Base-by-base conservation (phyloP, 1,140 invertebrate species). In the Leptinotarsa undecemlineata region DNA sequence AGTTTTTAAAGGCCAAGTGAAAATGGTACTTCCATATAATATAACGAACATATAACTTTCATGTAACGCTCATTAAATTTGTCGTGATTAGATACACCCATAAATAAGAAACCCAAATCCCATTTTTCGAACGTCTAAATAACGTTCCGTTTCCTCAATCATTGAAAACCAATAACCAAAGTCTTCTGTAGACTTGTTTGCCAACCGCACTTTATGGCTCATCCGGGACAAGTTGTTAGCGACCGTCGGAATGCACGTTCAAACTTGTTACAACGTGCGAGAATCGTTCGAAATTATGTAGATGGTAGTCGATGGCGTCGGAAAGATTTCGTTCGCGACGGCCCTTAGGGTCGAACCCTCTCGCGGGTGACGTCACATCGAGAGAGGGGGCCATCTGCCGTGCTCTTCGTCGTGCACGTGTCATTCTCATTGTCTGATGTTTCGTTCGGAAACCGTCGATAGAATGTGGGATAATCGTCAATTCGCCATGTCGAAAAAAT, bases 371-470 rank as follows among this genome's bases (percentile, higher is more conserved):
- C 51, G 51, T 57, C 51, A 57, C 51, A 5, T 1, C 51, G 51
- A 42, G 33, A 42, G 33, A 57, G 13, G 14, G 51, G n/a, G 13
- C 51, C 51, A 57, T 57, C 51, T 57, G 51, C 51, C 51, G n/a
- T 57, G n/a, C 17, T 57, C 33, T 42, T 42, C 3, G 33, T 42
- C 51, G 51, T 57, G 51, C 51, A 57, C 51, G 51, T 57, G 51
- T 57, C 51, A 57, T 57, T 57, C 51, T 19, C 51, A 57, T 57
- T 57, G 51, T 57, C 51, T 57, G 51, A 57, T 57, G 51, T 57
- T 57, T 57, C 51, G 51, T 57, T 57, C 3, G 51, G 51, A 57
- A 19, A 57, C 51, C 5, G n/a, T 57, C 51, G 51, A 19, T 42
- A 42, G 51, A 57, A 57, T 57, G 51, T 57, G 13, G 15, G 51